Base-by-base conservation (phyloP, 1,140 invertebrate species). In the Gryon sp. region DNA sequence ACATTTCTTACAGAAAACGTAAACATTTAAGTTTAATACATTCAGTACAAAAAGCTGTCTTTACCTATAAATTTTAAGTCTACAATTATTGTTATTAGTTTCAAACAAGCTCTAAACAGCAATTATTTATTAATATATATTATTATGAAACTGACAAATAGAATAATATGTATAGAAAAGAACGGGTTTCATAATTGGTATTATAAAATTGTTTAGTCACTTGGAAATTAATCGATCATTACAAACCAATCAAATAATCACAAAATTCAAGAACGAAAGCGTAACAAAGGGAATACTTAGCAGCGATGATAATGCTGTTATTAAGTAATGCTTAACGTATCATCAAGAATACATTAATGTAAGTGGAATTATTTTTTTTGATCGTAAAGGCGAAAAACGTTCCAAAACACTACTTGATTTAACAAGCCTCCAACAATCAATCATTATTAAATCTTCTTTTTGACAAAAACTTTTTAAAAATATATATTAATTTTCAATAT, bases 251-350 rank as follows among this genome's bases (percentile, higher is more conserved):
- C 26, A 9, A 22, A 36, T 26, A 53, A 45, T 19, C 24, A 22
- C 18, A 8, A 65, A 65, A 65, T 45, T 66, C 45, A n/a, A 36
- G 8, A 14, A 5, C n/a, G n/a, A 11, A 66, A 53, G 19, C 19
- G 7, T 24, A 20, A 63, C 46, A 53, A 65, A 53, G n/a, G 60
- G 32, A 34, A 34, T 24, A 38, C 16, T 43, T 14, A 18, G 5
- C 9, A 34, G 43, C 8, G 38, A 65, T 65, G 60, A 65, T 45
- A 43, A 53, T 43, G 60, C 60, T 43, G 19, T 65, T 55, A 36
- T 50, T 66, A 45, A 66, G 62, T 66, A 53, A 55, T 53, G 46
- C 46, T 66, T 55, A 66, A 66, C 40, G 40, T 55, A 46, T 46
- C 50, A 45, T 66, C 32, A 66, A 46, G 20, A 55, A 53, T 26